These are phyloP conservation scores for Synergus laeviventris DNA, from an alignment of 2,888 invertebrate species.

Conservation along the genomic window DNA sequence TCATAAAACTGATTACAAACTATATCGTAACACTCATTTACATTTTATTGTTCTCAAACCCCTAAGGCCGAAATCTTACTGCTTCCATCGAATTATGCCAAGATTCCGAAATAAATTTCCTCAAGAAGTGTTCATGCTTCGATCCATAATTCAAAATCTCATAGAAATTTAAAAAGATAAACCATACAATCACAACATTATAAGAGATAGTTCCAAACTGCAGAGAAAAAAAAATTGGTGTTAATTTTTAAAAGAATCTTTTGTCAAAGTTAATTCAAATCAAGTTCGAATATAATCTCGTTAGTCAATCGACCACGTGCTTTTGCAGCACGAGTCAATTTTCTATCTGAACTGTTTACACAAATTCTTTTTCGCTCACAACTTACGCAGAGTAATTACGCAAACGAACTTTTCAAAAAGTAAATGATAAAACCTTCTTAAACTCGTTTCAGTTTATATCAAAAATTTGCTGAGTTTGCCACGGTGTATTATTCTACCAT, in stretches of 20 bases:
- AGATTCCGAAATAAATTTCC: background rate
- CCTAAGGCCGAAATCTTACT: background rate
- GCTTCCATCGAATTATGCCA: background rate
- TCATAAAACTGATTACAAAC: background rate
- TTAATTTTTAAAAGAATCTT: background rate
- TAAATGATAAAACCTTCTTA: background rate
- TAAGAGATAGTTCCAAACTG: background rate
- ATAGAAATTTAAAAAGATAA: background rate
- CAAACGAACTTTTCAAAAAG: background rate
- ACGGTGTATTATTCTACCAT: conserved; percentile 6
- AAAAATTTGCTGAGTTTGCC: background rate
- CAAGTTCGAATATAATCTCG: background rate
- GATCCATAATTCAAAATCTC: background rate
- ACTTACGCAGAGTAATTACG: background rate
- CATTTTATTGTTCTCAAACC: background rate
- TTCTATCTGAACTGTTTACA: background rate
- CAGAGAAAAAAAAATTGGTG: too few relatives aligned
- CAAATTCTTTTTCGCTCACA: background rate
- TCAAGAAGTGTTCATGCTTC: too few relatives aligned
- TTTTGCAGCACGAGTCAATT: background rate
- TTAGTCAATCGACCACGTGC: background rate
- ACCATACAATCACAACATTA: background rate
- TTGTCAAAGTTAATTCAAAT: background rate
- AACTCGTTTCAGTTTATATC: background rate
- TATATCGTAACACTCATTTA: background rate